A percentile compares a stretch with the other conserved stretches of the same genome.
phyloP scores from a whole-genome alignment of 92 coral and sea anemone species.

The Blastomussa wellsi region DNA sequence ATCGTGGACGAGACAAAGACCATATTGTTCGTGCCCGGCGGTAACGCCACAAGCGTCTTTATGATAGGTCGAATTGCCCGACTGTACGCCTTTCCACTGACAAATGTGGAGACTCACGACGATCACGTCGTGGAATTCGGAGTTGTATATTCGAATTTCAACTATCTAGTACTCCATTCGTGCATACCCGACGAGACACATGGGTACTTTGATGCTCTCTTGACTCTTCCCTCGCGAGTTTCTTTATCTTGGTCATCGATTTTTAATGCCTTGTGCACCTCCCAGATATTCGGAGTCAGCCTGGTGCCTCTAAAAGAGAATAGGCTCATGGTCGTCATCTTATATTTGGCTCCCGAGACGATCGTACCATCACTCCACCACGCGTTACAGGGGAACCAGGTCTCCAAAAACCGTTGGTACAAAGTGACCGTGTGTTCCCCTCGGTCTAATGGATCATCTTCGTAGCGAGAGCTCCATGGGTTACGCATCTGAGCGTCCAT shows the following conservation, averaged over 20 bases:
- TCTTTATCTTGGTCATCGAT: too few relatives aligned
- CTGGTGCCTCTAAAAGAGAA: background rate
- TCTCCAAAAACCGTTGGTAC: slow-evolving; percentile 14
- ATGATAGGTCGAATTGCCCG: background rate
- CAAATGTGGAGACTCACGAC: background rate
- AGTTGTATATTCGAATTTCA: background rate
- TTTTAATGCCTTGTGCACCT: too few relatives aligned
- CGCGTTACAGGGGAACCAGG: background rate
- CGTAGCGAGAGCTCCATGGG: background rate
- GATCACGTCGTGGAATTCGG: background rate
- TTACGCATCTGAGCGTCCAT: background rate
- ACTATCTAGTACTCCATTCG: slow-evolving; percentile 8
- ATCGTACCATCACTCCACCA: slow-evolving; percentile 20
- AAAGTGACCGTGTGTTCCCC: background rate
- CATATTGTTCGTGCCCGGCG: background rate
- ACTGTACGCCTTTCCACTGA: slow-evolving; percentile 5
- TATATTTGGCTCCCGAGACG: background rate
- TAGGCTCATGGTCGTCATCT: background rate
- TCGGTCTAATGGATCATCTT: background rate
- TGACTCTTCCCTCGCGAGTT: background rate
- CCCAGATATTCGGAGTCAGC: background rate
- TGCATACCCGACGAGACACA: background rate
- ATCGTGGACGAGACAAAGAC: slow-evolving; percentile 6
- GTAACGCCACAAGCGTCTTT: background rate
- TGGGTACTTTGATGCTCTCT: slow-evolving; percentile 6